These are phyloP conservation scores for Omphaloscelis lunosa DNA, from an alignment of 2,888 invertebrate species.

Conservation along the genomic window DNA sequence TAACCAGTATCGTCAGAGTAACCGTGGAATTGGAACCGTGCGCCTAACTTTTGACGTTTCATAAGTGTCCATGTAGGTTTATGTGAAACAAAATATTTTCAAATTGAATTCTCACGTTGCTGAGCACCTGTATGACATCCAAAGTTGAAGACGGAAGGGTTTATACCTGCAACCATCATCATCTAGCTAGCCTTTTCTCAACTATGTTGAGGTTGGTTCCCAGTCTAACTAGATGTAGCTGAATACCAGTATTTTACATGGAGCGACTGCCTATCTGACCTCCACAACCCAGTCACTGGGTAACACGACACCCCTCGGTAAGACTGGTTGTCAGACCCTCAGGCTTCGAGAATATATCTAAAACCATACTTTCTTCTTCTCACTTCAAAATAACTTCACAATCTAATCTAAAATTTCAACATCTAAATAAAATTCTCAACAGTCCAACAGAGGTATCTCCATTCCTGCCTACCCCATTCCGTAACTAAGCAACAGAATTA, in stretches of 20 bases:
- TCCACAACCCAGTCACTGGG: not conserved
- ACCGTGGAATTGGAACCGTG: not conserved
- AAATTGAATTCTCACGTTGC: not conserved
- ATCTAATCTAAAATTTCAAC: slow-evolving; percentile 4
- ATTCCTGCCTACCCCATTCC: slow-evolving; percentile 41
- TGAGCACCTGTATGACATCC: not conserved
- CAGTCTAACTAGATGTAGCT: not conserved
- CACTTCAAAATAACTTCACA: not conserved
- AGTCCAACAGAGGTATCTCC: not conserved
- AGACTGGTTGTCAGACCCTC: too few species aligned
- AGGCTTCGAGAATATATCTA: not conserved
- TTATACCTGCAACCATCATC: not conserved
- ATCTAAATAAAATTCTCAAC: slow-evolving; percentile 10
- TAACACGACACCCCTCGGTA: too few species aligned
- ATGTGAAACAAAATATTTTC: not conserved
- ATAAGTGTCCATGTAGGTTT: not conserved
- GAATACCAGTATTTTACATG: not conserved
- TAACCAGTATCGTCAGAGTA: not conserved
- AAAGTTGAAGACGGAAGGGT: too few species aligned
- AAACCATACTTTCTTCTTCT: not conserved
- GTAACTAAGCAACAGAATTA: slow-evolving; percentile 72
- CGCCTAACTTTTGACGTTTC: not conserved
- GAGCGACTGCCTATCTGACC: not conserved
- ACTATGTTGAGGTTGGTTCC: not conserved
- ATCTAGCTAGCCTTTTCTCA: not conserved